Evolutionary conservation across 2,113 vertebrate genomes (phyloP), one percentile per base, ranked within the genome.

Genomic region (Apodemus sylvaticus): DNA sequence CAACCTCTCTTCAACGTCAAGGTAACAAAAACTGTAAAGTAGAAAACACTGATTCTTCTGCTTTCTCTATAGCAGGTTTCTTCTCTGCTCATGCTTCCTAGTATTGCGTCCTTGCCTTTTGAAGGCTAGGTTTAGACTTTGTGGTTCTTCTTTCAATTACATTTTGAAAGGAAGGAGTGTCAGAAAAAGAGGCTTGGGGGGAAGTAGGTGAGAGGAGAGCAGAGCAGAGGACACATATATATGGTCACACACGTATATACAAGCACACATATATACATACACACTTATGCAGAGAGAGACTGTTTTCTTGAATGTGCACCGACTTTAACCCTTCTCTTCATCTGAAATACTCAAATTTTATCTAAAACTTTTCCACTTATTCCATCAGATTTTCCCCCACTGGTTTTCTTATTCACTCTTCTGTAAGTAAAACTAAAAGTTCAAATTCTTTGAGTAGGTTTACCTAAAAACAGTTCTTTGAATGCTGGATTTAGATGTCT

Each of bases 31-130:
- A 93, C 10, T 45, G 36, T 73, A 93, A 90, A 82, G 8, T 60
- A 90, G 98, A 98, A 74, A 99, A 96, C 71, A 99, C 98, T 96
- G 99, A 99, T 89, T 99, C 98, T 94, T 99, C 99, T 39, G 98
- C 98, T 97, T 98, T 98, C 93, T 31, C 39, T 77, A 96, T 55
- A 79, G 29, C 86, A 73, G 96, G 95, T 0, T 89, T 86, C 99
- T 98, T 98, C 98, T 51, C 98, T 95, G 96, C 98, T 96, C 97
- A 68, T 93, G 97, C 55, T 82, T 79, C 58, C 62, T 42, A 62
- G 93, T 98, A 93, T 98, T 97, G 88, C 98, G 98, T 29, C 86
- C 86, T 2, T 97, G 55, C 79, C 98, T 96, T 53, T 97, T 94
- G 79, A 78, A 12, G 1, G 26, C 36, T 62, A 74, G 58, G 34